phyloP scores from a whole-genome alignment of 2,888 invertebrate species.

The Drosophila dives region DNA sequence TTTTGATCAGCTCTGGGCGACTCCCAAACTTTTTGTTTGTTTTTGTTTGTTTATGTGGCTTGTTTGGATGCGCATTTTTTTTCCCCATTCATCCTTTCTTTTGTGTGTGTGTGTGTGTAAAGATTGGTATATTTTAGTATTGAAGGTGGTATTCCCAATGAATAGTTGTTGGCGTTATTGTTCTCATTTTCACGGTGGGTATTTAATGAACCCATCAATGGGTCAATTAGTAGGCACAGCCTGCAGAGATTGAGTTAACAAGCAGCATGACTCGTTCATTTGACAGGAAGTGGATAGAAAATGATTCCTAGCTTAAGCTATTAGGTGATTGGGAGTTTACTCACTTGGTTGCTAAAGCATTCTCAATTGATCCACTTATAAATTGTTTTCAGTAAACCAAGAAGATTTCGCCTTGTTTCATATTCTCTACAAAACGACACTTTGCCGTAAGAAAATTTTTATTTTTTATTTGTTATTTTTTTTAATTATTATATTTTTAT shows the following conservation, averaged over 20 bases:
- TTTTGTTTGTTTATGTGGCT: slow-evolving; percentile 54
- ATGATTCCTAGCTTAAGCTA: background rate
- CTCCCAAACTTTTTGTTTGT: slow-evolving; percentile 19
- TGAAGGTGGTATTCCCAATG: slow-evolving; percentile 16
- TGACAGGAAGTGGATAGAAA: slow-evolving; percentile 1
- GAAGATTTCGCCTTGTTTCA: no score
- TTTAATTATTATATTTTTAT: background rate
- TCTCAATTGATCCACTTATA: background rate
- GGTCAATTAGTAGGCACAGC: slow-evolving; percentile 66
- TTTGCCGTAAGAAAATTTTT: no score
- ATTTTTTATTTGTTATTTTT: no score
- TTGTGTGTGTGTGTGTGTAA: slow-evolving; percentile 1
- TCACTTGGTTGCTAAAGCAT: background rate
- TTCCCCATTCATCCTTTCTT: background rate
- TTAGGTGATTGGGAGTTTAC: background rate
- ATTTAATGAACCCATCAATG: slow-evolving; percentile 72
- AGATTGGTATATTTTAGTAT: slow-evolving; percentile 5
- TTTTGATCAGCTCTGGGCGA: slow-evolving; percentile 22
- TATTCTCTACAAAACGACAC: no score
- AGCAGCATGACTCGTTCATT: background rate
- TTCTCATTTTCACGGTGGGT: slow-evolving; percentile 30
- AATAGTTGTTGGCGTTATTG: slow-evolving; percentile 17
- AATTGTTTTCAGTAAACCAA: no score
- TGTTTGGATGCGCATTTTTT: slow-evolving; percentile 40
- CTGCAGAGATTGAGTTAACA: slow-evolving; percentile 37